Evolutionary conservation across 2,888 invertebrate species (phyloP).

Genomic region (Meganola albula): DNA sequence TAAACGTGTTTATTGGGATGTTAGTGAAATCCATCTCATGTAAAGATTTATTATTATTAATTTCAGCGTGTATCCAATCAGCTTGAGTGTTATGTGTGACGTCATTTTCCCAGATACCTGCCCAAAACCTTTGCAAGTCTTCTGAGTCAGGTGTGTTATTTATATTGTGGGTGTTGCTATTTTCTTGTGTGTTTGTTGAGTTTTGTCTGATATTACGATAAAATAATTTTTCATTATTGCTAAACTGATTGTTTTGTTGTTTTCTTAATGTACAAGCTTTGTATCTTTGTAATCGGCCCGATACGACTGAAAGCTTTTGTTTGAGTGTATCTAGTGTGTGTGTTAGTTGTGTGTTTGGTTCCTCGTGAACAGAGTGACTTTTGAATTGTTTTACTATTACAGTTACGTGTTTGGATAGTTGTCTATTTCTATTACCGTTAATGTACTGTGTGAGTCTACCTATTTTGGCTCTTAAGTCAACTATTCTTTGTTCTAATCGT

Average conservation of each 20-base stretch:
- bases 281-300: neutral
- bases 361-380: neutral
- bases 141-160: neutral
- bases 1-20: slow-evolving; percentile 10
- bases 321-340: slow-evolving; percentile 1
- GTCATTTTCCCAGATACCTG: neutral
- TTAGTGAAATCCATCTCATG: slow-evolving; percentile 17
- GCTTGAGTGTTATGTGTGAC: neutral
- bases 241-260: slow-evolving; percentile 2
- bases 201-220: slow-evolving; percentile 1
- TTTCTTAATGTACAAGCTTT: slow-evolving; percentile 1
- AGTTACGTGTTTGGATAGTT: neutral
- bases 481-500: neutral
- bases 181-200: neutral
- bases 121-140: neutral
- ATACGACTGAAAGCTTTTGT: slow-evolving; percentile 1
- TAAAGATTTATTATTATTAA: neutral
- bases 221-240: slow-evolving; percentile 1
- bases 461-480: neutral
- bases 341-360: neutral
- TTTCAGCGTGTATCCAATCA: neutral
- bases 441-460: neutral
- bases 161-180: neutral
- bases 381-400: neutral
- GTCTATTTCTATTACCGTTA: neutral